Evolutionary conservation across 2,888 invertebrate species (phyloP).

Genomic region (Rhimphoctona megacephalus): DNA sequence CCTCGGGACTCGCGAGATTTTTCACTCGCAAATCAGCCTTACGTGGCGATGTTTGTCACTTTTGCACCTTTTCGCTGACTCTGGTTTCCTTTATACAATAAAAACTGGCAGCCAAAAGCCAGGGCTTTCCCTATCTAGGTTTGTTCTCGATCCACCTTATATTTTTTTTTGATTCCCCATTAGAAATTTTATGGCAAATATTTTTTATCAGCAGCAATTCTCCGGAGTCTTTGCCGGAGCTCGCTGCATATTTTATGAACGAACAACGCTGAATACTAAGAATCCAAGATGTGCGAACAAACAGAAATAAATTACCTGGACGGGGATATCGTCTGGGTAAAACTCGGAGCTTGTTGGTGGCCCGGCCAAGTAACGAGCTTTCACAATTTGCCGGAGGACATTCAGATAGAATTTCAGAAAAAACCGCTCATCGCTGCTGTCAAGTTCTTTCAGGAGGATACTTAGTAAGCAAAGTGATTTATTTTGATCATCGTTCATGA

Average conservation of each 20-base stretch:
- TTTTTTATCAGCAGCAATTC: not conserved
- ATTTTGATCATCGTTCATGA: not conserved
- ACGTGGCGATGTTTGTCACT: not conserved
- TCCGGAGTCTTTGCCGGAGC: conserved; percentile 42
- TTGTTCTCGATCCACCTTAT: not conserved
- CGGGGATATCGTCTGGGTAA: conserved; percentile 95
- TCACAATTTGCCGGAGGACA: conserved; percentile 89
- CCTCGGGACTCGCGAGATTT: conserved; percentile 40
- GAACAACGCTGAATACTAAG: conserved; percentile 55
- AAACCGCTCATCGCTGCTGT: conserved; percentile 93
- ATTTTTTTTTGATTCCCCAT: not conserved
- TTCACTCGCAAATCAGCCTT: not conserved
- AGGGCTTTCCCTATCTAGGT: not conserved
- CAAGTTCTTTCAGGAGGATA: conserved; percentile 94
- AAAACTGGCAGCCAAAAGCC: conserved; percentile 22
- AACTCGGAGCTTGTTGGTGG: conserved; percentile 94
- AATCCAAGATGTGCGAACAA: conserved; percentile 89
- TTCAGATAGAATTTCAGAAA: conserved; percentile 87
- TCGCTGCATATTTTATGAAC: conserved; percentile 45
- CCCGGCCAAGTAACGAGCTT: conserved; percentile 91
- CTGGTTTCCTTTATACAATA: not conserved
- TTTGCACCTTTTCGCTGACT: not conserved
- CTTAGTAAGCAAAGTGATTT: conserved; percentile 88
- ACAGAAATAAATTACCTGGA: conserved; percentile 89
- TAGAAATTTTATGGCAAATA: not conserved